Base-by-base conservation (phyloP, 1,140 invertebrate species). In the Drosophila trapezifrons region DNA sequence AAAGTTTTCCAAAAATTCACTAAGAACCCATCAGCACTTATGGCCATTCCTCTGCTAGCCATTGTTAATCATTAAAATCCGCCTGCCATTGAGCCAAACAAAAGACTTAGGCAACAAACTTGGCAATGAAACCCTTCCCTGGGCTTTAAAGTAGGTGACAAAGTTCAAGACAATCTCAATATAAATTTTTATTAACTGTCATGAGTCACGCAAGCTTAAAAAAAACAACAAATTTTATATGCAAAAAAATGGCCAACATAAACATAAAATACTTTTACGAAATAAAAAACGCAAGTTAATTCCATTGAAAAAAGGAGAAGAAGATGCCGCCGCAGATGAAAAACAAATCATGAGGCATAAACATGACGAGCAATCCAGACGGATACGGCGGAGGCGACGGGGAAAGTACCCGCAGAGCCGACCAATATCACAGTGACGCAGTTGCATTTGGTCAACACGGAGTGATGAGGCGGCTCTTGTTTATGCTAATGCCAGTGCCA, bases 51-150 rank as follows among this genome's bases (percentile, higher is more conserved):
- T 51, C 22, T 25, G 6, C n/a, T 27, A 3, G 15, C 35, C 65
- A 70, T 71, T 70, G 27, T 70, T 57, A 71, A 51, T 29, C 15
- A 58, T 4, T 3, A 54, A 22, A 42, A 43, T 4, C n/a, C 29
- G 42, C 22, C 18, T 70, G 25, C 25, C 42, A 47, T 40, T 22
- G 25, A 37, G 43, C 38, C 47, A 62, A 69, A 65, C 71, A 74
- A 90, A 87, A 87, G 80, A 87, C 83, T 90, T 78, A 76, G 76
- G 73, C 69, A 82, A 79, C 89, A 69, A 84, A 89, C 83, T 79
- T 80, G 62, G 37, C 57, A 69, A 29, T 65, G 62, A 82, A 73
- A 73, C 22, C 20, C 60, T 38, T 64, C 46, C 46, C 56, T 64
- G 18, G 29, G 38, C 40, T 56, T 47, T 22, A 10, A 58, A 43